phyloP scores from a whole-genome alignment of 2,888 invertebrate species.

The Diloba caeruleocephala region DNA sequence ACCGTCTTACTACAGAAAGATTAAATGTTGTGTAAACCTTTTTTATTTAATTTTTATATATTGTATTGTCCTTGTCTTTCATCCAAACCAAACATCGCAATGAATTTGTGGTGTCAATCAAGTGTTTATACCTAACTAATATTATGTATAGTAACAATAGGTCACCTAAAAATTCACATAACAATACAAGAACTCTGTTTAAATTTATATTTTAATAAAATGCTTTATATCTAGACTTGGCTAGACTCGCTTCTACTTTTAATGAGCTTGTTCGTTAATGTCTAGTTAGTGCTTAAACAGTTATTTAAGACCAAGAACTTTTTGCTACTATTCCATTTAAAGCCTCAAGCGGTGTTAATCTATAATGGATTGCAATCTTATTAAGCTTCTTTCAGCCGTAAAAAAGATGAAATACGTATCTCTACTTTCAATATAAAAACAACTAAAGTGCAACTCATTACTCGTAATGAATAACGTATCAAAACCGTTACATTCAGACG shows the following conservation, averaged over 20 bases:
- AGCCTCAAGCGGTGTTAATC: not conserved
- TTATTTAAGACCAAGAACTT: not conserved
- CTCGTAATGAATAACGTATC: conserved; percentile 14
- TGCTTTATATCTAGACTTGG: not conserved
- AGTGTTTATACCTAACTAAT: too few relatives aligned
- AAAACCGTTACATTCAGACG: conserved; percentile 12
- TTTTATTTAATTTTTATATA: too few relatives aligned
- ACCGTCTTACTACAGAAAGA: too few relatives aligned
- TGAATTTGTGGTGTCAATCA: too few relatives aligned
- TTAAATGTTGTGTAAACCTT: too few relatives aligned
- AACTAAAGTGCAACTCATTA: conserved; percentile 12
- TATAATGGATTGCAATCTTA: conserved; percentile 1
- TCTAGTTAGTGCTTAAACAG: too few relatives aligned
- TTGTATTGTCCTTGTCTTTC: too few relatives aligned
- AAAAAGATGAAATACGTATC: not conserved
- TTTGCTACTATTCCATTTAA: conserved; percentile 2
- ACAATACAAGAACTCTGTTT: too few relatives aligned
- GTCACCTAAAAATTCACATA: not conserved
- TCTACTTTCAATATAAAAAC: conserved; percentile 2
- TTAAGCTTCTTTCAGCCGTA: conserved; percentile 7
- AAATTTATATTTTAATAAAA: too few relatives aligned
- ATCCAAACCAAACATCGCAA: too few relatives aligned
- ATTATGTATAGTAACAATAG: not conserved
- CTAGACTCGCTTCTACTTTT: too few relatives aligned
- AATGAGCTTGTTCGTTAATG: too few relatives aligned